Evolutionary conservation across 1,140 invertebrate genomes (phyloP).

Genomic region (Lasioglossum albipes): DNA sequence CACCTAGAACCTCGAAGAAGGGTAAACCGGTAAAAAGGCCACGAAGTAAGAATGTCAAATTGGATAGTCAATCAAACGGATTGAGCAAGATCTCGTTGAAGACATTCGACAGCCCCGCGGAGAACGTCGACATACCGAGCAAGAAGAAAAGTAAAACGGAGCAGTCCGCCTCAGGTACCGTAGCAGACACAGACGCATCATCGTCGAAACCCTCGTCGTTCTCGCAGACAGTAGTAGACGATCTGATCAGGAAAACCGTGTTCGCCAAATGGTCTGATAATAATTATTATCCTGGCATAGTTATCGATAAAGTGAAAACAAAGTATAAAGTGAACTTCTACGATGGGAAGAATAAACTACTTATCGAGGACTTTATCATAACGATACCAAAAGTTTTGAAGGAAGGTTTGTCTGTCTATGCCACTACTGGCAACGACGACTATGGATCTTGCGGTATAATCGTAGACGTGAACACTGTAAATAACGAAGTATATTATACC

Average conservation of each 20-base stretch:
- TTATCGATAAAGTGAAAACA: conserved; percentile 79
- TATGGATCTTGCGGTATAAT: conserved; percentile 72
- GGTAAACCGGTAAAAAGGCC: conserved; percentile 40
- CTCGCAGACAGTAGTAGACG: conserved; percentile 23
- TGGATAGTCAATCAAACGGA: conserved; percentile 10
- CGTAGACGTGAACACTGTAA: conserved; percentile 49
- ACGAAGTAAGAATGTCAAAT: conserved; percentile 29
- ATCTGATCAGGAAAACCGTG: conserved; percentile 79
- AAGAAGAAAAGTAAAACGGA: conserved; percentile 43
- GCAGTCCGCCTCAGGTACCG: background rate
- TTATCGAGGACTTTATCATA: conserved; percentile 83
- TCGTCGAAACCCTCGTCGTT: background rate
- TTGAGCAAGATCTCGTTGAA: background rate
- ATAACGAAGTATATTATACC: conserved; percentile 56
- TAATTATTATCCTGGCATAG: conserved; percentile 82
- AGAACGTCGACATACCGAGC: background rate
- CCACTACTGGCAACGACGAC: conserved; percentile 62
- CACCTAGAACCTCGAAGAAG: conserved; percentile 49
- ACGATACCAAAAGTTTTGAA: conserved; percentile 63
- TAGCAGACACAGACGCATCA: background rate
- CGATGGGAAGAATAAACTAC: conserved; percentile 81
- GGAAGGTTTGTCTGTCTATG: conserved; percentile 72
- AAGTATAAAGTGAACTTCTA: conserved; percentile 83
- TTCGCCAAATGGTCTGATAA: conserved; percentile 84
- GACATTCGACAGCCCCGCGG: background rate